phyloP scores from a whole-genome alignment of 1,140 invertebrate species.

The Copidosoma floridanum region DNA sequence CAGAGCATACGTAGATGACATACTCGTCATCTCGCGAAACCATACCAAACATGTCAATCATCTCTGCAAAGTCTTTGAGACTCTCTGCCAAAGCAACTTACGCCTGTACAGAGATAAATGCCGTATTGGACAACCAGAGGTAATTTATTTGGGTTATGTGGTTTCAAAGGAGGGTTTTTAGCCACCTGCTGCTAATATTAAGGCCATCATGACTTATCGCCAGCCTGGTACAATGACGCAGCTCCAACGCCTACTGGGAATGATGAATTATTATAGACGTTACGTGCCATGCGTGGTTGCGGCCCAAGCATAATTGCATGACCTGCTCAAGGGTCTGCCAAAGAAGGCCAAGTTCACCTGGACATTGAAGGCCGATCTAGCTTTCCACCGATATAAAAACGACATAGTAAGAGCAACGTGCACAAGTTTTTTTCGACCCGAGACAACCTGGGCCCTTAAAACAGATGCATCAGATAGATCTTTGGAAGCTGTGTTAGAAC shows the following conservation, averaged over 20 bases:
- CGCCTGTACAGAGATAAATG: no score
- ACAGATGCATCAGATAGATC: background rate
- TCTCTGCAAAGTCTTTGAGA: no score
- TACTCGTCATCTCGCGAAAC: no score
- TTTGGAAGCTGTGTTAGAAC: constrained; percentile 21
- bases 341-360: background rate
- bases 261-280: constrained; percentile 26
- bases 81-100: no score
- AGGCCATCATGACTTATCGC: no score
- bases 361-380: background rate
- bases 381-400: background rate
- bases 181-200: no score
- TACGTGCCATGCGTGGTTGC: constrained; percentile 21
- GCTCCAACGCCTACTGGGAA: no score
- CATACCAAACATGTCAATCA: no score
- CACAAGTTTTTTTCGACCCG: background rate
- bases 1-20: no score
- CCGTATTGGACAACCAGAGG: background rate
- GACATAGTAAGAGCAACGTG: background rate
- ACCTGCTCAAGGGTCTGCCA: background rate
- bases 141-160: background rate
- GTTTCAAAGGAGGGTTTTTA: no score
- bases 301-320: constrained; percentile 29
- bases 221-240: no score
- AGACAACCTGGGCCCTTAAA: background rate